Evolutionary conservation across 1,140 invertebrate species (phyloP).

Genomic region (Cydia strobilella): DNA sequence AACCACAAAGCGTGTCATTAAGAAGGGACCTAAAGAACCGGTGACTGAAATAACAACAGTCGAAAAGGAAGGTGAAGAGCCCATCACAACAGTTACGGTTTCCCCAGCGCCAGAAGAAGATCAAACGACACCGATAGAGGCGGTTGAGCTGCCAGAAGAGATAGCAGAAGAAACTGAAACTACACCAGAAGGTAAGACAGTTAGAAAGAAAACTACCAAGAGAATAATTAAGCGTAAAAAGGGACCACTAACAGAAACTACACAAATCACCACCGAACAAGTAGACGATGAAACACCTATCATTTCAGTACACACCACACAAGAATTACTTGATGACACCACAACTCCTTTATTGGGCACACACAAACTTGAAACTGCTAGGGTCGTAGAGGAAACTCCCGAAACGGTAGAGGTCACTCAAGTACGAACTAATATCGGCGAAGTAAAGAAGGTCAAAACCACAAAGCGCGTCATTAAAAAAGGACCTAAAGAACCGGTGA

Average conservation of each 20-base stretch:
- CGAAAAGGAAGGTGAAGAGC: slow-evolving; percentile 55
- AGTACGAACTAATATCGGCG: slow-evolving; percentile 54
- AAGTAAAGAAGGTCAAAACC: slow-evolving; percentile 64
- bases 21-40: slow-evolving; percentile 62
- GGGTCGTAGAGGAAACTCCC: slow-evolving; percentile 37
- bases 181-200: slow-evolving; percentile 39
- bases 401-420: slow-evolving; percentile 50
- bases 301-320: slow-evolving; percentile 45
- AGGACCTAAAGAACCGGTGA: slow-evolving; percentile 58
- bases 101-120: slow-evolving; percentile 48
- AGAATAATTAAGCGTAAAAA: slow-evolving; percentile 55
- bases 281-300: slow-evolving; percentile 53
- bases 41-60: slow-evolving; percentile 68
- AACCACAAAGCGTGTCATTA: slow-evolving; percentile 71
- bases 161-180: slow-evolving; percentile 56
- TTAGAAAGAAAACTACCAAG: slow-evolving; percentile 57
- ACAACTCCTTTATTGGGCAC: neutral
- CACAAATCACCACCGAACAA: slow-evolving; percentile 59
- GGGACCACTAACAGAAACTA: slow-evolving; percentile 37
- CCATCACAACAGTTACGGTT: slow-evolving; percentile 62
- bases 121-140: slow-evolving; percentile 34
- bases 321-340: slow-evolving; percentile 35
- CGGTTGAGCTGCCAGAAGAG: slow-evolving; percentile 49
- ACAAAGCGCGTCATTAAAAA: slow-evolving; percentile 71
- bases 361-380: neutral